phyloP scores from a whole-genome alignment of 2,888 invertebrate genomes.

The Holacanthella duospinosa region DNA sequence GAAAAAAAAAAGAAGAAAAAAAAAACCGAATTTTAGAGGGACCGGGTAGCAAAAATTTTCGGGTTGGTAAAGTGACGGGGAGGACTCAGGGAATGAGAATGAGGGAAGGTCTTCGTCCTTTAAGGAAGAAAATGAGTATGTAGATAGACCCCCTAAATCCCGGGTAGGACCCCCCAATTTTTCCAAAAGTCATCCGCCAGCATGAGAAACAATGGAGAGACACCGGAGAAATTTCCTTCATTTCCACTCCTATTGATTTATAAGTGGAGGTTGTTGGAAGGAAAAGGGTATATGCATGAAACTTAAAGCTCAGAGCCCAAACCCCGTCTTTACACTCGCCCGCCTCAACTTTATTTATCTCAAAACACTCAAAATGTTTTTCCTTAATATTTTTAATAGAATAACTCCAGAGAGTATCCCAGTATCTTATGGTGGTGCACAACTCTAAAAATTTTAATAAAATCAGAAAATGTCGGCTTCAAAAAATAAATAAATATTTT shows the following conservation, averaged over 20 bases:
- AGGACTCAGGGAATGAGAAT: conserved; percentile 6
- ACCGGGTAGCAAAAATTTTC: not conserved
- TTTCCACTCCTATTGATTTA: conserved; percentile 34
- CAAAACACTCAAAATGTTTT: too few relatives aligned
- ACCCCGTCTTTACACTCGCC: too few relatives aligned
- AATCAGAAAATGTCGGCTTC: too few relatives aligned
- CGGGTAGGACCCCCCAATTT: not conserved
- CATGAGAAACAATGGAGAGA: conserved; percentile 10
- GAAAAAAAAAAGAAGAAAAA: conserved; percentile 12
- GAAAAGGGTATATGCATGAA: too few relatives aligned
- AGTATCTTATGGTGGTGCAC: too few relatives aligned
- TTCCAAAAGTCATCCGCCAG: not conserved
- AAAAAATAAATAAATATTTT: too few relatives aligned
- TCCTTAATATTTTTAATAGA: too few relatives aligned
- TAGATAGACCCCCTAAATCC: not conserved
- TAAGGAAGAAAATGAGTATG: not conserved
- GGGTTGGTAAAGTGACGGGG: not conserved
- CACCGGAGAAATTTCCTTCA: conserved; percentile 33
- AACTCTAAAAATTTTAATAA: too few relatives aligned
- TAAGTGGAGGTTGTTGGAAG: too few relatives aligned
- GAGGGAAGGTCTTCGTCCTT: not conserved
- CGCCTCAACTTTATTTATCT: too few relatives aligned
- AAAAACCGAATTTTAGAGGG: conserved; percentile 4
- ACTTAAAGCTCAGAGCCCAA: too few relatives aligned
- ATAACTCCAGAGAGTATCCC: too few relatives aligned